Conservation (phyloP, 2,888 invertebrate species). For the Drosophila helvetica region DNA sequence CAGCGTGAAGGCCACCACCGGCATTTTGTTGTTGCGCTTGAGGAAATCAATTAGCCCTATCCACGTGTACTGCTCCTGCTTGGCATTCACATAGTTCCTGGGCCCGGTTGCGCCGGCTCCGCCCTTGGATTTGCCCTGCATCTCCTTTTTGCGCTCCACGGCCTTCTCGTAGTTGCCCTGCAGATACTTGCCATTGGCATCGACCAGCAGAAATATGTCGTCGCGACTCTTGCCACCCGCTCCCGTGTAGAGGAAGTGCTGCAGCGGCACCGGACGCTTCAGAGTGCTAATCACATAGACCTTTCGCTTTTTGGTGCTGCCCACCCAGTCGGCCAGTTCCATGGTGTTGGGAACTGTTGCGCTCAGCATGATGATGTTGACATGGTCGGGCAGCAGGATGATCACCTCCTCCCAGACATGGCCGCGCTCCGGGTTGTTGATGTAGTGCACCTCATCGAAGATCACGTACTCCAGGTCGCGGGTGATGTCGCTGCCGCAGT, state of each 20-base stretch:
- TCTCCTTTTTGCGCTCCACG: conserved; percentile 84
- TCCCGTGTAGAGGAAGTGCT: conserved; percentile 95
- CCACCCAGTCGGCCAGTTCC: conserved; percentile 98
- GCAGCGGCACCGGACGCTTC: conserved; percentile 97
- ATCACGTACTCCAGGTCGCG: conserved; percentile 99
- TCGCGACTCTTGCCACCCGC: conserved; percentile 88
- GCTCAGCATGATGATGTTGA: conserved; percentile 97
- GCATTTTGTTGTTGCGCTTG: conserved; percentile 91
- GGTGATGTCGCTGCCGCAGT: conserved; percentile 96
- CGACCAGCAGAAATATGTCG: conserved; percentile 91
- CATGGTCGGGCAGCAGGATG: conserved; percentile 96
- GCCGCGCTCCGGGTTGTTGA: conserved; percentile 98
- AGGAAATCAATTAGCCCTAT: conserved; percentile 93
- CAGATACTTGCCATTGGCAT: conserved; percentile 89
- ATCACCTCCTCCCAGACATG: conserved; percentile 99
- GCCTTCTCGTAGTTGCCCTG: conserved; percentile 87
- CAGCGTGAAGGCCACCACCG: conserved; percentile 96
- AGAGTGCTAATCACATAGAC: conserved; percentile 96
- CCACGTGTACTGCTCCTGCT: conserved; percentile 93
- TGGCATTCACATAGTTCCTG: conserved; percentile 80
- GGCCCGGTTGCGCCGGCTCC: conserved; percentile 43
- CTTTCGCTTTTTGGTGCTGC: conserved; percentile 92
- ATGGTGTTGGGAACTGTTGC: conserved; percentile 99
- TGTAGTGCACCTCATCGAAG: conserved; percentile 99
- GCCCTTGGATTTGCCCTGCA: conserved; percentile 75